Conservation (phyloP, 2,113 vertebrate genomes). For the Cebus imitator region DNA sequence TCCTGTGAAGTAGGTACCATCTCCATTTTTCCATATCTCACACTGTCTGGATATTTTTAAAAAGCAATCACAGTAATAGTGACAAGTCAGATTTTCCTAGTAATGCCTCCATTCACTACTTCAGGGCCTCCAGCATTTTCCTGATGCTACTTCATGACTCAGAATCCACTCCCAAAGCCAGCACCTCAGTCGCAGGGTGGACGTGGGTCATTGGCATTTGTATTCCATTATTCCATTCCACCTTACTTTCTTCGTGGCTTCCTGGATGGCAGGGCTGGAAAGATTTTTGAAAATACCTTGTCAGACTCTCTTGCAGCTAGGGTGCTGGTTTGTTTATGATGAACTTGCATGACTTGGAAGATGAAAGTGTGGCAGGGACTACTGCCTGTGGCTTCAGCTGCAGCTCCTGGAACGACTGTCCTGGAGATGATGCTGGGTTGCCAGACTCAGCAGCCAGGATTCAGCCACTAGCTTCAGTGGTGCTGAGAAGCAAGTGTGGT, state of each 20-base stretch:
- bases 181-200: rapidly evolving
- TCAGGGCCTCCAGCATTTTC: background rate
- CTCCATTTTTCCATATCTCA: background rate
- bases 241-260: background rate
- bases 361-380: background rate
- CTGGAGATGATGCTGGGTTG: background rate
- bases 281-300: background rate
- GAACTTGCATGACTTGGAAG: background rate
- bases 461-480: background rate
- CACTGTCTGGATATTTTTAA: background rate
- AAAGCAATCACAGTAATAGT: background rate
- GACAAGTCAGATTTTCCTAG: background rate
- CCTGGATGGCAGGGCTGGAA: background rate
- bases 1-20: background rate
- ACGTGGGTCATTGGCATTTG: background rate
- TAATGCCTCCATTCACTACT: background rate
- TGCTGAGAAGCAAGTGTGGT: background rate
- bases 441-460: background rate
- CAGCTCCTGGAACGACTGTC: no score
- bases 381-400: background rate
- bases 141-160: background rate
- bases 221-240: background rate
- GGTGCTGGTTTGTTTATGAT: background rate
- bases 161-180: no score
- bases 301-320: background rate